phyloP scores from a whole-genome alignment of 2,888 invertebrate genomes.

The Drosophila bunnanda region DNA sequence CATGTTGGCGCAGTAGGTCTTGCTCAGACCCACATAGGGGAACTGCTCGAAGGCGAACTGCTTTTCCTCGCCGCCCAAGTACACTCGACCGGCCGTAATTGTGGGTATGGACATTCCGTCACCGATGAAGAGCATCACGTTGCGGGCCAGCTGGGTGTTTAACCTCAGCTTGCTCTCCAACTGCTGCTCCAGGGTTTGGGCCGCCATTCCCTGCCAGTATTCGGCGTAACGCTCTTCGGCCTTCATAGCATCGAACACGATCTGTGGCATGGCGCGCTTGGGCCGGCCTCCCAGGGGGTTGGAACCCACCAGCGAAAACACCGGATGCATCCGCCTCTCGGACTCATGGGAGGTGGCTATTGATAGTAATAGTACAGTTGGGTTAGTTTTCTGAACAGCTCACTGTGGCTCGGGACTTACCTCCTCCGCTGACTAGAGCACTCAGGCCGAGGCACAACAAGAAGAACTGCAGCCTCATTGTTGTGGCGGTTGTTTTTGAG shows the following conservation, averaged over 20 bases:
- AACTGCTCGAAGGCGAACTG: constrained; percentile 91
- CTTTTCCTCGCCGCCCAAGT: constrained; percentile 91
- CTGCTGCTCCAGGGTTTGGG: constrained; percentile 84
- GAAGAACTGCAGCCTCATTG: constrained; percentile 55
- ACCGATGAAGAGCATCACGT: constrained; percentile 90
- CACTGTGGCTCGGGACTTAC: constrained; percentile 42
- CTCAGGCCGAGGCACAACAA: constrained; percentile 41
- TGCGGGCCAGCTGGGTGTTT: constrained; percentile 85
- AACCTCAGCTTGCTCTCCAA: constrained; percentile 75
- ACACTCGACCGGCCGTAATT: constrained; percentile 91
- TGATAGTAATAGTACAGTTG: constrained; percentile 41
- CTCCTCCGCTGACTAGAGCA: constrained; percentile 42
- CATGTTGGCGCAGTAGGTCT: constrained; percentile 92
- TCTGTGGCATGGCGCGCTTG: constrained; percentile 82
- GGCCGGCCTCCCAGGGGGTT: constrained; percentile 30
- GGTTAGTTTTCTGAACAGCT: background rate
- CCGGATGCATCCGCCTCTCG: constrained; percentile 82
- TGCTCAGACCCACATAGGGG: constrained; percentile 90
- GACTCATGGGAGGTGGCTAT: constrained; percentile 42
- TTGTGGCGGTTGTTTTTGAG: constrained; percentile 6
- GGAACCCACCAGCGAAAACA: constrained; percentile 39
- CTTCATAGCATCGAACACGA: constrained; percentile 74
- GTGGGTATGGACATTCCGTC: constrained; percentile 96
- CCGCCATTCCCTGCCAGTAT: constrained; percentile 86
- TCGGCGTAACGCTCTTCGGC: constrained; percentile 79